A percentile compares a stretch with the other conserved stretches of the same genome.
These are phyloP conservation scores for Dendrolimus kikuchii DNA, from an alignment of 1,140 invertebrate species.

Conservation along the genomic window DNA sequence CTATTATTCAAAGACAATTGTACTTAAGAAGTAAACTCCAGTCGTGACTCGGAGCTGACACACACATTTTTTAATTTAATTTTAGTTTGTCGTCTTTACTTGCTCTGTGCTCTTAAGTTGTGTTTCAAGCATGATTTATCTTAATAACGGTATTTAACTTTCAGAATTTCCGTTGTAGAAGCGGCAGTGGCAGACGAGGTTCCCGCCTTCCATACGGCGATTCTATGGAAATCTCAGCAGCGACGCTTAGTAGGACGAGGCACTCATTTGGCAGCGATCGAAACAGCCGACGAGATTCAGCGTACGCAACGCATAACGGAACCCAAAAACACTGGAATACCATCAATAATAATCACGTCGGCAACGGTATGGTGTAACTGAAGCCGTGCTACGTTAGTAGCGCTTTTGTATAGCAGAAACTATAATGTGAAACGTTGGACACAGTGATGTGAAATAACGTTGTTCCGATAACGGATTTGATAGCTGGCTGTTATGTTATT, in stretches of 20 bases:
- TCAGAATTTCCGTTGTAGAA: slow-evolving; percentile 41
- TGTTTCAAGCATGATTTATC: background rate
- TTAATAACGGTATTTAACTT: slow-evolving; percentile 10
- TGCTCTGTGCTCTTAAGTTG: no score
- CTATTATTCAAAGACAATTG: no score
- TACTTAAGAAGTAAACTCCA: no score
- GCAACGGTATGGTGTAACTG: slow-evolving; percentile 34
- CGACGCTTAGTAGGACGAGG: slow-evolving; percentile 45
- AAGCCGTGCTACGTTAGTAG: background rate
- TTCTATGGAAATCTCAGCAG: slow-evolving; percentile 63
- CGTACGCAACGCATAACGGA: slow-evolving; percentile 36
- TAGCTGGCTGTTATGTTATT: no score
- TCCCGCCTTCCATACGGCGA: slow-evolving; percentile 57
- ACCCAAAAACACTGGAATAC: slow-evolving; percentile 46
- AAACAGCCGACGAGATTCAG: slow-evolving; percentile 36
- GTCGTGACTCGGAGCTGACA: no score
- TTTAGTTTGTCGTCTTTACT: no score
- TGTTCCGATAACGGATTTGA: no score
- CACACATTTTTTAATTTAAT: no score
- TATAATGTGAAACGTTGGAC: no score
- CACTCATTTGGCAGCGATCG: slow-evolving; percentile 36
- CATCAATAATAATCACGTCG: slow-evolving; percentile 41
- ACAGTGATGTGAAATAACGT: no score
- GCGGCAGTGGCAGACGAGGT: slow-evolving; percentile 40
- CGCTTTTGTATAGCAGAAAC: no score